These are phyloP conservation scores for Crossoptilon crossoptilon DNA, from an alignment of 2,797 vertebrate genomes.

Conservation along the genomic window DNA sequence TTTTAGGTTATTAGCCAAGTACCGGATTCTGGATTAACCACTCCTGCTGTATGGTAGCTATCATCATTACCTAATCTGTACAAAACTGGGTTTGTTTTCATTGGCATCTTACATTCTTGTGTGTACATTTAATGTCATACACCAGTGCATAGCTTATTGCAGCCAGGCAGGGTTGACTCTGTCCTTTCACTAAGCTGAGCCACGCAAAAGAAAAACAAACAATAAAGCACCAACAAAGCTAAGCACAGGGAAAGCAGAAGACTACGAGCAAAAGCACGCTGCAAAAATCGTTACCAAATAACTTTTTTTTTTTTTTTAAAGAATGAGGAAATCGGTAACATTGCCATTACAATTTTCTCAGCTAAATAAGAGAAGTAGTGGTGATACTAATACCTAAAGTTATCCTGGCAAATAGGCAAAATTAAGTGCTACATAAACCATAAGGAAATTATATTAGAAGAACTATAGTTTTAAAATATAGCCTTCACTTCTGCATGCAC, in stretches of 20 bases:
- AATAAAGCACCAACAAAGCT: neutral
- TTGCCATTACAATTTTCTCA: neutral
- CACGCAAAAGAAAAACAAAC: neutral
- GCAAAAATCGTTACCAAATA: neutral
- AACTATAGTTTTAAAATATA: neutral
- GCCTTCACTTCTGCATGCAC: neutral
- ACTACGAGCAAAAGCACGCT: neutral
- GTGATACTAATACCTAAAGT: neutral
- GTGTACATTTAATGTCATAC: conserved; percentile 67
- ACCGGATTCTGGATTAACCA: neutral
- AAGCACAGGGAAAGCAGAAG: neutral
- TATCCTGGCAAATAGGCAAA: neutral
- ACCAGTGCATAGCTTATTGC: conserved; percentile 53
- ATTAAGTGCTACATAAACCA: neutral
- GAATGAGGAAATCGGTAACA: neutral
- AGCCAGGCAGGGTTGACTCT: conserved; percentile 12
- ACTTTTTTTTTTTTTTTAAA: neutral
- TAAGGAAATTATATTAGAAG: neutral
- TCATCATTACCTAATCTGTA: conserved; percentile 15
- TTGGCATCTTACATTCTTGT: conserved; percentile 40
- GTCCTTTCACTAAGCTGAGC: conserved; percentile 26
- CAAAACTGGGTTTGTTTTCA: conserved; percentile 50
- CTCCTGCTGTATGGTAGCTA: neutral
- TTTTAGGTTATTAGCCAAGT: conserved; percentile 8
- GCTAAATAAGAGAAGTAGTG: neutral